Base-by-base conservation (phyloP, 2,113 vertebrate genomes). In the Cryptotis parvus region DNA sequence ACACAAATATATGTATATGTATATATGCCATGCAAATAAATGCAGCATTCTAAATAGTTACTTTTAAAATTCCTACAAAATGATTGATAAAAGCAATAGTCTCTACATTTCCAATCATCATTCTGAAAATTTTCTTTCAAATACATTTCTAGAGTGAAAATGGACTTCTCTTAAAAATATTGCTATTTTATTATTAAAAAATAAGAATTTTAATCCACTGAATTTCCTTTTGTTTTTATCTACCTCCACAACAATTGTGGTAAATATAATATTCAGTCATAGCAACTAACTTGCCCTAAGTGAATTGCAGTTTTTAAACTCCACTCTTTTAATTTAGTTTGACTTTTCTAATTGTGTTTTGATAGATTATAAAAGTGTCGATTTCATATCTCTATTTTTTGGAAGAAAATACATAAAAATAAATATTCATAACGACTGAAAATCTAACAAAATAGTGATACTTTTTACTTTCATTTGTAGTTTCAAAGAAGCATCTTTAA, bases 401-500 rank as follows among this genome's bases (percentile, higher is more conserved):
- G 27, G 11, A 84, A 22, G 2, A 90, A 83, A 89, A 12, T 15
- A 63, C 8, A 4, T 41, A 45, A 92, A 91, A 73, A 35, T 1
- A n/a, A 65, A 77, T 74, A 43, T 24, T 81, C 58, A 43, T 45
- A 35, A 76, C n/a, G 0, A 37, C 55, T 84, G 20, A 89, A 84
- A 76, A 58, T 35, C 81, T 91, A 72, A 76, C 84, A 27, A 90
- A 87, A 89, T 35, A 29, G 15, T 86, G 79, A 35, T 83, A 58
- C 81, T 84, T 94, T 89, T 27, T 55, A 69, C 12, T 65, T 58
- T 72, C 68, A 29, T 76, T 79, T 31, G 20, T 14, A 93, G 89
- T 69, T 76, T 58, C 65, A 91, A 68, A 92, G 58, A 84, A 24
- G 45, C 0, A 6, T 49, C 24, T 70, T 90, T 68, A 70, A 77